Evolutionary conservation across 1,140 invertebrate genomes (phyloP).

Genomic region (Drosophila pseudoobscura): DNA sequence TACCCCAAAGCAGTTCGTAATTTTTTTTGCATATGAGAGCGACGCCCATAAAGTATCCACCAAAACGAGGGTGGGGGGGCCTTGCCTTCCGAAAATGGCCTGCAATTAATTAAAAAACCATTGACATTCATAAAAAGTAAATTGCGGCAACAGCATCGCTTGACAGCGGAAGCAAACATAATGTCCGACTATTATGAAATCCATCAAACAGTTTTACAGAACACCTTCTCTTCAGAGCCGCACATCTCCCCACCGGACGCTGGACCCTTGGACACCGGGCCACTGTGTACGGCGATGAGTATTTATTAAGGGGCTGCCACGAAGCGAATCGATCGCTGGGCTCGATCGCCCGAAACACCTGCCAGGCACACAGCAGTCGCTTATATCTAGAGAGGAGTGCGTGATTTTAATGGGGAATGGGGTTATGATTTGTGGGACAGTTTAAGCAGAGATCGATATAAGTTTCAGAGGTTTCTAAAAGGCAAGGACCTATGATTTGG

Average conservation of each 20-base stretch:
- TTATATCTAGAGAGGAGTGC: slow-evolving; percentile 29
- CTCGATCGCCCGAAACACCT: slow-evolving; percentile 64
- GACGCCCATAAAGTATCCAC: slow-evolving; percentile 38
- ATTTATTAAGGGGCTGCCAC: slow-evolving; percentile 77
- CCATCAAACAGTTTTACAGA: slow-evolving; percentile 71
- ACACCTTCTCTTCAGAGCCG: slow-evolving; percentile 52
- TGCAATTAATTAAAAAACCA: slow-evolving; percentile 80
- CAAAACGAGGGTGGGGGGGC: slow-evolving; percentile 6
- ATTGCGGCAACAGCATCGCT: slow-evolving; percentile 70
- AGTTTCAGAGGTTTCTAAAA: too few relatives aligned
- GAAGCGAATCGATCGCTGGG: slow-evolving; percentile 48
- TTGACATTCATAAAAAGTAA: slow-evolving; percentile 82
- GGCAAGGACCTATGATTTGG: too few relatives aligned
- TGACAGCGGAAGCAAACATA: slow-evolving; percentile 56
- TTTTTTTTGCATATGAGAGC: slow-evolving; percentile 36
- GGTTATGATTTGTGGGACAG: too few relatives aligned
- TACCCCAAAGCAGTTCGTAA: slow-evolving; percentile 9
- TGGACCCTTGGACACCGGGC: background rate
- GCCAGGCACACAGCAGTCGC: slow-evolving; percentile 29
- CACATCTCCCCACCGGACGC: background rate
- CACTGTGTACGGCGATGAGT: slow-evolving; percentile 38
- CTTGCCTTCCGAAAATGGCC: slow-evolving; percentile 49
- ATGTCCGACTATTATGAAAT: slow-evolving; percentile 72
- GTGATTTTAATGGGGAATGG: slow-evolving; percentile 8
- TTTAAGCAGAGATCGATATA: background rate